A percentile compares a stretch with the other conserved stretches of the same genome.
Evolutionary conservation across 1,140 invertebrate species (phyloP).

Genomic region (Proctacanthus coquilletti): DNA sequence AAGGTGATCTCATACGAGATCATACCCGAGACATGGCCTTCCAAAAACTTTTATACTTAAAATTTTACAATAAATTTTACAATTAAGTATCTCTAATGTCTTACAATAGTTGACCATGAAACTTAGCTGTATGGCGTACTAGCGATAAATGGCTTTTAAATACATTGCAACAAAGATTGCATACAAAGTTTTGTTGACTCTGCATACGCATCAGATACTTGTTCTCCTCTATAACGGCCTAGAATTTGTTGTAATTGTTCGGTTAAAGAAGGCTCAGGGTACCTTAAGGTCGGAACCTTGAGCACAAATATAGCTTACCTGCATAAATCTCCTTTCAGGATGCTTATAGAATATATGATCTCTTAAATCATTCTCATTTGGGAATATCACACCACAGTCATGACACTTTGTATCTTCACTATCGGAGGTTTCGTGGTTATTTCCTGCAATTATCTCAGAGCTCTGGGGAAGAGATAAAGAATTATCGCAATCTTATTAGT

Average conservation of each 20-base stretch:
- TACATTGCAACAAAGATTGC: conserved; percentile 3
- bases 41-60: no score
- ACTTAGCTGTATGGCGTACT: conserved; percentile 3
- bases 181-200: neutral
- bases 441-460: neutral
- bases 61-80: no score
- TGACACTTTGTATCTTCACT: conserved; percentile 3
- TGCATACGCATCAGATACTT: conserved; percentile 2
- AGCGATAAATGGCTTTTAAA: conserved; percentile 3
- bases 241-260: neutral
- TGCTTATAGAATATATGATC: conserved; percentile 6
- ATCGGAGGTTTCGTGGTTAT: neutral
- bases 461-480: no score
- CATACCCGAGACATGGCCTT: no score
- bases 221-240: conserved; percentile 2
- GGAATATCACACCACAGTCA: conserved; percentile 3
- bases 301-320: conserved; percentile 1
- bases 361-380: conserved; percentile 3
- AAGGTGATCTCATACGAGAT: no score
- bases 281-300: neutral
- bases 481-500: no score
- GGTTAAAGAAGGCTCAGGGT: neutral
- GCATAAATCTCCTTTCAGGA: conserved; percentile 2
- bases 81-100: no score
- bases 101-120: conserved; percentile 3